Conservation (phyloP, 2,797 vertebrate genomes). For the Argentina silus region DNA sequence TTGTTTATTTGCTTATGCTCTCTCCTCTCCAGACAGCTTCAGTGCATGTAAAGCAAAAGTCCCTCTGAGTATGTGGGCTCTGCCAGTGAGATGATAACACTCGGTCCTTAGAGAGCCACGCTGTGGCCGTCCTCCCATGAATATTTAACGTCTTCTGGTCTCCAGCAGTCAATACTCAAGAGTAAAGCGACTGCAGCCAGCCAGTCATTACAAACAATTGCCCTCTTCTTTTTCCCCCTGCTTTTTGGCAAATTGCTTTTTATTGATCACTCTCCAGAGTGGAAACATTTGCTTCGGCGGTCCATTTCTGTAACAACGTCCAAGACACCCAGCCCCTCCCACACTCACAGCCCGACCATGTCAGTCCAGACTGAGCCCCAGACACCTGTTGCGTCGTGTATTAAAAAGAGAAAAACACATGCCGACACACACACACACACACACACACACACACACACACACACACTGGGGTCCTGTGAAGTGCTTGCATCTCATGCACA, state of each 20-base stretch:
- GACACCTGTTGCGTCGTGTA: constrained; percentile 12
- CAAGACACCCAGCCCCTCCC: background rate
- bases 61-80: constrained; percentile 31
- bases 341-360: background rate
- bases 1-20: constrained; percentile 46
- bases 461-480: background rate
- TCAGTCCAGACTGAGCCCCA: background rate
- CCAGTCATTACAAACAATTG: constrained; percentile 13
- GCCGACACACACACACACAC: background rate
- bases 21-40: constrained; percentile 24
- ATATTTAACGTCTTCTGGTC: constrained; percentile 65
- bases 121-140: constrained; percentile 54
- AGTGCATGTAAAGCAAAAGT: constrained; percentile 44
- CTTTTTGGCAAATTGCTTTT: constrained; percentile 56
- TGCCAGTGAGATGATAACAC: constrained; percentile 37
- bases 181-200: constrained; percentile 33
- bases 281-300: constrained; percentile 22
- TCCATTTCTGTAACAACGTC: constrained; percentile 50
- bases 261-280: constrained; percentile 57
- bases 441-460: background rate
- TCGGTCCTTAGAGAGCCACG: constrained; percentile 28
- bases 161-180: constrained; percentile 47
- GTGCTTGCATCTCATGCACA: constrained; percentile 18
- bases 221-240: background rate
- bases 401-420: background rate